A percentile compares a stretch with the other conserved stretches of the same genome.
Conservation (phyloP, 2,888 invertebrate genomes). For the Oligia fasciuncula region DNA sequence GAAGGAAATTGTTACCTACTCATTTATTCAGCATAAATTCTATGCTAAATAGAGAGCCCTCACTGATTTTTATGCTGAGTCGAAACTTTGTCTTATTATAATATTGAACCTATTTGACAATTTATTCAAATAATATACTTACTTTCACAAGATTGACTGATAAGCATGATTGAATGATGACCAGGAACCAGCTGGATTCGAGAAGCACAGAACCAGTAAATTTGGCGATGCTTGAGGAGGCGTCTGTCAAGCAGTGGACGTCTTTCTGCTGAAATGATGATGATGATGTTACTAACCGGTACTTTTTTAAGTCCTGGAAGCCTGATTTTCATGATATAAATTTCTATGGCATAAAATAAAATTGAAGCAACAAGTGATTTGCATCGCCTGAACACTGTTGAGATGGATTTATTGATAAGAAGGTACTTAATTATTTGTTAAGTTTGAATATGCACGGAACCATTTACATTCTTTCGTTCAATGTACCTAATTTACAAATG, state of each 20-base stretch:
- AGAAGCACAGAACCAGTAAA: too few relatives aligned
- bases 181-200: too few relatives aligned
- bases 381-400: too few relatives aligned
- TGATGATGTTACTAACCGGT: too few relatives aligned
- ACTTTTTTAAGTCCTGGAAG: not conserved
- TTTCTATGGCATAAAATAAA: too few relatives aligned
- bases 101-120: not conserved
- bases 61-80: not conserved
- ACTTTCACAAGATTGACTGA: too few relatives aligned
- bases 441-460: not conserved
- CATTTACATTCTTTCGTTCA: not conserved
- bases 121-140: not conserved
- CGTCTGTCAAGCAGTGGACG: too few relatives aligned
- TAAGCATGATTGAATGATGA: too few relatives aligned
- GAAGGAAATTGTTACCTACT: not conserved
- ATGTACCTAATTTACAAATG: not conserved
- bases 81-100: not conserved
- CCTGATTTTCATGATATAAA: not conserved
- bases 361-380: too few relatives aligned
- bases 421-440: not conserved
- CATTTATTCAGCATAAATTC: not conserved
- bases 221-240: too few relatives aligned
- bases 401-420: too few relatives aligned
- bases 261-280: too few relatives aligned
- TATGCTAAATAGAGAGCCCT: not conserved